These are phyloP conservation scores for Hemitrygon akajei DNA, from an alignment of 2,797 vertebrate genomes.

Conservation along the genomic window DNA sequence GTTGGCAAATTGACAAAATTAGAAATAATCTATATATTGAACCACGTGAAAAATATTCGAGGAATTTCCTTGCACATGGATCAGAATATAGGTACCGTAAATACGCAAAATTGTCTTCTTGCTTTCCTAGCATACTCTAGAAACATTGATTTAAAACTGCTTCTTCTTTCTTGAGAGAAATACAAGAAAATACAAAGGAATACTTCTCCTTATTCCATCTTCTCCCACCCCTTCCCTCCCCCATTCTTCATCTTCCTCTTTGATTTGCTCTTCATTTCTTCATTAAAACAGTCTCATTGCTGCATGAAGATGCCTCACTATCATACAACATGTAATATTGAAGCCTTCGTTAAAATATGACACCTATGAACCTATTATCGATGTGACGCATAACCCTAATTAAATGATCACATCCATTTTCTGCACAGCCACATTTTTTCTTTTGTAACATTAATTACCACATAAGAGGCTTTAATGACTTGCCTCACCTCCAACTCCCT, in stretches of 20 bases:
- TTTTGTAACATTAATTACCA: conserved; percentile 84
- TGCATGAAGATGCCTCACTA: conserved; percentile 18
- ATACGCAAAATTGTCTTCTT: neutral
- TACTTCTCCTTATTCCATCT: neutral
- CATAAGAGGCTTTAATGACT: conserved; percentile 92
- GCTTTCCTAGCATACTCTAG: neutral
- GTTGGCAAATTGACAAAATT: neutral
- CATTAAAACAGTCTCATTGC: neutral
- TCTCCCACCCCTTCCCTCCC: neutral
- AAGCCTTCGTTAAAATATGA: conserved; percentile 77
- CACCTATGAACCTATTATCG: conserved; percentile 79
- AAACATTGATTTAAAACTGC: neutral
- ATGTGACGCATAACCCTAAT: conserved; percentile 86
- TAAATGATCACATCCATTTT: conserved; percentile 83
- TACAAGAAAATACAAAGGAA: neutral
- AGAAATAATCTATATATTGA: too few relatives aligned
- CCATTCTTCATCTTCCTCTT: conserved; percentile 11
- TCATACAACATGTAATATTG: conserved; percentile 51
- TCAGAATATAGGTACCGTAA: neutral
- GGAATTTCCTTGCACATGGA: neutral
- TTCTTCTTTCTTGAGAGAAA: neutral
- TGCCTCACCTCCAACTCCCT: conserved; percentile 84
- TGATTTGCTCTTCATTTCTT: conserved; percentile 15
- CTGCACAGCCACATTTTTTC: conserved; percentile 71
- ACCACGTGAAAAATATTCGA: neutral